These are phyloP conservation scores for Steromphala cineraria DNA, from an alignment of 2,888 invertebrate species.

Conservation along the genomic window DNA sequence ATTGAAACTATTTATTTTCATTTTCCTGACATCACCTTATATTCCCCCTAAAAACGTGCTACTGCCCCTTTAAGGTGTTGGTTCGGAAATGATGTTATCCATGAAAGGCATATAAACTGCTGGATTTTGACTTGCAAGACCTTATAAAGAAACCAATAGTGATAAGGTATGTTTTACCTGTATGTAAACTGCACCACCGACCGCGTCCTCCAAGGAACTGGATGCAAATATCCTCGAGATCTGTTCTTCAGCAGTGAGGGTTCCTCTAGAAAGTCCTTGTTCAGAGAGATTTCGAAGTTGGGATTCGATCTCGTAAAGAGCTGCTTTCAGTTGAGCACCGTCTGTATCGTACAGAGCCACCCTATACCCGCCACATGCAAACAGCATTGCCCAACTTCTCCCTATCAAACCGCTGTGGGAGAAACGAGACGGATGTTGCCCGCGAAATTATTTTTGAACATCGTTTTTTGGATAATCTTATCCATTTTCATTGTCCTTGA, in stretches of 20 bases:
- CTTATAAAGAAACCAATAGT: background rate
- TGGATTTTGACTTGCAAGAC: too few relatives aligned
- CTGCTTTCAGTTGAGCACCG: constrained; percentile 54
- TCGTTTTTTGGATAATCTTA: too few relatives aligned
- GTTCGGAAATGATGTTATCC: too few relatives aligned
- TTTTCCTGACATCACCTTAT: too few relatives aligned
- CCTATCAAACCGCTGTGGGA: constrained; percentile 91
- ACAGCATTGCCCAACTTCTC: constrained; percentile 97
- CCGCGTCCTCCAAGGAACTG: constrained; percentile 82
- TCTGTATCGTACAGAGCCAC: constrained; percentile 87
- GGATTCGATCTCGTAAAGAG: constrained; percentile 82
- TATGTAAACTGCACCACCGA: constrained; percentile 86
- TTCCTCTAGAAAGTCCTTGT: constrained; percentile 84
- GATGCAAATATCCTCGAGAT: constrained; percentile 85
- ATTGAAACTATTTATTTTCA: too few relatives aligned
- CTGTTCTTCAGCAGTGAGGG: constrained; percentile 85
- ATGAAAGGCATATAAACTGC: too few relatives aligned
- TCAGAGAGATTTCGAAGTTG: constrained; percentile 77
- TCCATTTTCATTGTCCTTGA: too few relatives aligned
- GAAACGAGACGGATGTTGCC: too few relatives aligned
- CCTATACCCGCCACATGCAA: constrained; percentile 92
- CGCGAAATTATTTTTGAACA: too few relatives aligned
- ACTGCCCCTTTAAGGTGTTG: too few relatives aligned
- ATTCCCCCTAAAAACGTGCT: too few relatives aligned
- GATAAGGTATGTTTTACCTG: constrained; percentile 69